These are phyloP conservation scores for Drosophila falleni DNA, from an alignment of 2,888 invertebrate species.

Conservation along the genomic window DNA sequence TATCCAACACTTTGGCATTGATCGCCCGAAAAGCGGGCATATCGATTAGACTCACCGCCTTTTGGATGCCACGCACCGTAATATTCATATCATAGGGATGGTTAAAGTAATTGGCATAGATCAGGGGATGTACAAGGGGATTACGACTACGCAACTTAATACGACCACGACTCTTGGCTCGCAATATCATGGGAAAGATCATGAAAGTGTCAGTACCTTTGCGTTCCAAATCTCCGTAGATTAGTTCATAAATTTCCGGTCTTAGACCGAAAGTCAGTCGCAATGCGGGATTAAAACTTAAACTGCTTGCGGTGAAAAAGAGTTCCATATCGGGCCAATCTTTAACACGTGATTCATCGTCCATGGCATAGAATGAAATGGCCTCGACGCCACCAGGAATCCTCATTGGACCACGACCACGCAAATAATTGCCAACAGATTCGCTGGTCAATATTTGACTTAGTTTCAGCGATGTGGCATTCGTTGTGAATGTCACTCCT, in stretches of 20 bases:
- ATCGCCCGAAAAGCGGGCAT: constrained; percentile 86
- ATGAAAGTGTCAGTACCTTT: constrained; percentile 85
- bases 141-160: constrained; percentile 88
- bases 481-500: constrained; percentile 88
- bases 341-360: constrained; percentile 52
- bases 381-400: constrained; percentile 88
- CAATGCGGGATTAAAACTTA: constrained; percentile 82
- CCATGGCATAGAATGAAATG: constrained; percentile 88
- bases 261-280: constrained; percentile 85
- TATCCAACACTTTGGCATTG: constrained; percentile 86
- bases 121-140: constrained; percentile 88
- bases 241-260: constrained; percentile 83
- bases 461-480: constrained; percentile 77
- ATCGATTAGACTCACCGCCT: constrained; percentile 86
- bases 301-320: constrained; percentile 87
- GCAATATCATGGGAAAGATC: constrained; percentile 88
- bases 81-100: constrained; percentile 88
- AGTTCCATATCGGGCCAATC: constrained; percentile 89
- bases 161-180: constrained; percentile 89
- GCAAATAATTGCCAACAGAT: constrained; percentile 57
- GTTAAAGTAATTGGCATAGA: constrained; percentile 90
- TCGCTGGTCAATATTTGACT: constrained; percentile 54
- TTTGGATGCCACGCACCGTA: constrained; percentile 87
- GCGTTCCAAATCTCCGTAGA: constrained; percentile 83
- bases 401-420: constrained; percentile 84